Base-by-base conservation (phyloP, 2,888 invertebrate genomes). In the Diplazon laetatorius region DNA sequence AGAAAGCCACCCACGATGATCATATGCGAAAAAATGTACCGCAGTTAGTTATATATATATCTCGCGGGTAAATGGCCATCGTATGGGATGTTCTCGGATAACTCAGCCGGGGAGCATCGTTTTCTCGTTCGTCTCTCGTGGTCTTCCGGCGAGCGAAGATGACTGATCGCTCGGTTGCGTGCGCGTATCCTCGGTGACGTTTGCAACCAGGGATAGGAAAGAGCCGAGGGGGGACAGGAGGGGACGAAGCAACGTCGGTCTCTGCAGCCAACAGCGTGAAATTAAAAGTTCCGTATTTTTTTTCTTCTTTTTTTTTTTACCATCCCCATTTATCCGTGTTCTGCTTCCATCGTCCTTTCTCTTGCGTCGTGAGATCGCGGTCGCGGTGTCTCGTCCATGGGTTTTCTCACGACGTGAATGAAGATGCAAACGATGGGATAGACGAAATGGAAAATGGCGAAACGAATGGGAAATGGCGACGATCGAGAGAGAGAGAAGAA, bases 251-350 rank as follows among this genome's bases (percentile, higher is more conserved):
- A 2, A 2, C 30, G 66, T 73, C 65, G 69, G 81, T 78, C 80
- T 81, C 84, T 84, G 84, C 82, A 84, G 78, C 82, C 84, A 84
- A 83, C 84, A 84, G 82, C 84, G 84, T 84, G 84, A 84, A 84
- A 84, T 84, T 84, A 84, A 83, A 84, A 82, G 76, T 80, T 81
- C 80, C 78, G 78, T 78, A 75, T 78, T 50, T 55, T 70, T 78
- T 50, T 55, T 70, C 70, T 65, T 60, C 50, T 50, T 60, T 48
- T 70, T 60, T 50, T 35, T 66, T 46, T 66, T 60, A 46, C 57
- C 62, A 22, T 46, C 22, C 30, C 39, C 22, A 44, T 14, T 42
- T 22, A 22, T 62, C 16, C 42, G 18, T 25, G 30, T 50, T 60
- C 59, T 22, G 37, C 48, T 42, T 57, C 57, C 52, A 35, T 52